Evolutionary conservation across 2,113 vertebrate genomes (phyloP).

Genomic region (Todiramphus chloris): DNA sequence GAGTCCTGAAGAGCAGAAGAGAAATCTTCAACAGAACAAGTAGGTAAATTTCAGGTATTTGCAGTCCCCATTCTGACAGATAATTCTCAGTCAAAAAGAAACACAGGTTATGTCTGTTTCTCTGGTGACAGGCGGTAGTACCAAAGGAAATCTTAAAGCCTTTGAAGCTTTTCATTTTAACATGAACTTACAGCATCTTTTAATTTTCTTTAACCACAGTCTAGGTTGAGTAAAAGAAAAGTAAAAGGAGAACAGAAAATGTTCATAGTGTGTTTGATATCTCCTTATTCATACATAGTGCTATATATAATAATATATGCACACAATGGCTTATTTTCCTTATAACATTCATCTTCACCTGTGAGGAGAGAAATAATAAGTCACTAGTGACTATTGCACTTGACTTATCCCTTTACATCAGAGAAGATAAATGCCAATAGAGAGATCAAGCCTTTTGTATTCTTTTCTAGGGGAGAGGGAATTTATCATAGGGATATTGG

Average conservation of each 20-base stretch:
- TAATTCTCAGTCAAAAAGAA: not conserved
- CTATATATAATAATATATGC: slow-evolving; percentile 33
- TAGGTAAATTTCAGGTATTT: not conserved
- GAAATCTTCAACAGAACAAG: not conserved
- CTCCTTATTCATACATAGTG: slow-evolving; percentile 3
- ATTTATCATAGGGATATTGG: slow-evolving; percentile 53
- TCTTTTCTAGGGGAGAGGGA: slow-evolving; percentile 26
- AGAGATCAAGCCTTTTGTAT: slow-evolving; percentile 58
- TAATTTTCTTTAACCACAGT: not conserved
- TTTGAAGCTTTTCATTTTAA: slow-evolving; percentile 12
- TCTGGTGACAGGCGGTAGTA: not conserved
- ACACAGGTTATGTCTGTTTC: not conserved
- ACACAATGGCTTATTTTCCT: slow-evolving; percentile 25
- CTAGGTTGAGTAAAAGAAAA: not conserved
- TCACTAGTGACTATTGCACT: slow-evolving; percentile 55
- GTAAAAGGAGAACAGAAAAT: not conserved
- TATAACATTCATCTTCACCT: slow-evolving; percentile 64
- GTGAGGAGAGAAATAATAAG: slow-evolving; percentile 59
- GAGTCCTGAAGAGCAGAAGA: not conserved
- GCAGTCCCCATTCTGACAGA: not conserved
- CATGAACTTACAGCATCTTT: not conserved
- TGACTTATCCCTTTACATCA: slow-evolving; percentile 61
- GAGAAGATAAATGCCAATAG: slow-evolving; percentile 69
- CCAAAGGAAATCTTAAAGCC: not conserved
- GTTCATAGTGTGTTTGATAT: slow-evolving; percentile 17